Conservation (phyloP, 2,797 vertebrate species). For the Pelobates cultripes region DNA sequence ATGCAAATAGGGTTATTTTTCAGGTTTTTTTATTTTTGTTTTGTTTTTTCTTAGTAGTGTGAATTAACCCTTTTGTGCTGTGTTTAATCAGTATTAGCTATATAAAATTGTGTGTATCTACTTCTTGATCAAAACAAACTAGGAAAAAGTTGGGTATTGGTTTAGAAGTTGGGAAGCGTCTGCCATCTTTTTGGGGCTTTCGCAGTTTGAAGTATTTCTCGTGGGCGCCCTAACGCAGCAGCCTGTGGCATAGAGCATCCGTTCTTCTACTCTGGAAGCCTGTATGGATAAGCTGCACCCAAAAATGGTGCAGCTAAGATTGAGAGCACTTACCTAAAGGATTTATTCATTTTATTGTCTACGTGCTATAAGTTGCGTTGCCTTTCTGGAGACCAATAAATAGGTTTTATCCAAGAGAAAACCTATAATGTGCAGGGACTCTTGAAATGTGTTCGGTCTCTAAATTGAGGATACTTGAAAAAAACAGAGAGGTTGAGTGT, state of each 20-base stretch:
- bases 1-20: constrained; percentile 83
- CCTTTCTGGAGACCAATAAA: constrained; percentile 15
- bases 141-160: constrained; percentile 82
- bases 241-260: not conserved
- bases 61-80: constrained; percentile 87
- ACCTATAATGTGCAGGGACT: constrained; percentile 5
- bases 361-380: not conserved
- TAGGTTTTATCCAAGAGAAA: not conserved
- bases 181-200: constrained; percentile 74
- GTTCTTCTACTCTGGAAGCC: not conserved
- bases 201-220: constrained; percentile 79
- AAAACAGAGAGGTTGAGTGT: not conserved
- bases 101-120: constrained; percentile 90
- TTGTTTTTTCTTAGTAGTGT: constrained; percentile 75
- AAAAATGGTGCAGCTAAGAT: not conserved
- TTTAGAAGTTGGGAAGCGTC: constrained; percentile 85
- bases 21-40: constrained; percentile 29
- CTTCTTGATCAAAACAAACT: constrained; percentile 81
- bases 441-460: constrained; percentile 5
- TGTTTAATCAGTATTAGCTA: constrained; percentile 94
- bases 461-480: constrained; percentile 16
- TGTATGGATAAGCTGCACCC: not conserved
- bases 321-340: constrained; percentile 32
- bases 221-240: constrained; percentile 63
- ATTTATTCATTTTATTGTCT: not conserved